Base-by-base conservation (phyloP, 2,888 invertebrate species). In the Alviniconcha strummeri region DNA sequence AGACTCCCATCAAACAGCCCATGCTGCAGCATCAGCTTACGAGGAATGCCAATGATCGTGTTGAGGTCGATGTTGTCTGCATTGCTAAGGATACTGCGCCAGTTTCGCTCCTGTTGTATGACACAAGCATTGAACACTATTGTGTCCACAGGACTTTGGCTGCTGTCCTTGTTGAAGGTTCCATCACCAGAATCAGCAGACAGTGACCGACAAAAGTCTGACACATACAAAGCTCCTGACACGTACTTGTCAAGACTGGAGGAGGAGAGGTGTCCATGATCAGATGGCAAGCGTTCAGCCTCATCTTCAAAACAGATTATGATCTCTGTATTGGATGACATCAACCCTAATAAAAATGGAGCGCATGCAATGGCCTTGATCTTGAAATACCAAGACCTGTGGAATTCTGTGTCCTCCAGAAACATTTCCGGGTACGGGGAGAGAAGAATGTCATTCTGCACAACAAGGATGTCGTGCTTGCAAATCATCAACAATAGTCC, bases 1-100 rank as follows among this genome's bases (percentile, higher is more conserved):
- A 89, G 87, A 75, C 90, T 90, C 71, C 91, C 90, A 82, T 92
- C 91, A 86, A 90, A 90, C 71, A 92, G 85, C 4, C 90, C 90
- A 85, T 89, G 86, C 69, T 89, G 88, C 52, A 88, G 78, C 91
- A 92, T 91, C 9, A 88, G 84, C 55, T 88, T 88, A 74, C 89
- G 87, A 0, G 91, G 89, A 88, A 92, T 89, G 54, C 92, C 91
- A 74, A 91, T 86, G 80, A 89, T 88, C 78, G 90, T 90, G 71
- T 90, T 85, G 8, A 90, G 87, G 84, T 91, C 92, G 85, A 90
- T 89, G 56, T 85, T 86, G 36, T 88, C 85, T 81, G 87, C 57
- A 8, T 88, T 85, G 82, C 87, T 86, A 4, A 91, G 83, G 84
- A 91, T 88, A 81, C 88, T 87, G 57, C 85, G 87, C 87, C 91